Percentiles rank a stretch among this genome's conserved stretches.
phyloP scores from a whole-genome alignment of 1,140 invertebrate species.

The Cotesia typhae region DNA sequence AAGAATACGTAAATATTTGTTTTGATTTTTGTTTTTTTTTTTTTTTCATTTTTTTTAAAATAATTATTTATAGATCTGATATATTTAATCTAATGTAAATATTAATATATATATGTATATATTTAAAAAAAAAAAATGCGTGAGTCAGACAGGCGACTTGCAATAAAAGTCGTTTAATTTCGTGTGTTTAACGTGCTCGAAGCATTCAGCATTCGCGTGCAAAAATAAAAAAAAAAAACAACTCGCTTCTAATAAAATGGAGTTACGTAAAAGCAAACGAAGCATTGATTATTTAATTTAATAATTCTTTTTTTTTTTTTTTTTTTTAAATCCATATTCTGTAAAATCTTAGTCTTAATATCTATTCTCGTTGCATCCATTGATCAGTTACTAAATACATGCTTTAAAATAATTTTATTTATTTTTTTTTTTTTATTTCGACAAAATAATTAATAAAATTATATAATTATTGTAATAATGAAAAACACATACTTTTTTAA shows the following conservation, averaged over 20 bases:
- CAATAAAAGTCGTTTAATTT: conserved; percentile 11
- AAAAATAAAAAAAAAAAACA: conserved; percentile 29
- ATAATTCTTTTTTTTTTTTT: neutral
- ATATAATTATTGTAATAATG: conserved; percentile 12
- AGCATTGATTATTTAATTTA: neutral
- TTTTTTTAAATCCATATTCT: neutral
- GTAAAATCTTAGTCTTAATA: neutral
- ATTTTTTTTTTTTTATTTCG: too few relatives aligned
- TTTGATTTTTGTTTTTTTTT: too few relatives aligned
- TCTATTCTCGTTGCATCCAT: conserved; percentile 10
- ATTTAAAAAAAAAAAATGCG: conserved; percentile 5
- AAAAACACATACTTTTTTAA: conserved; percentile 26
- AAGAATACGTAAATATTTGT: conserved; percentile 9
- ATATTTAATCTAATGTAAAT: too few relatives aligned
- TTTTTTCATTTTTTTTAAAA: neutral
- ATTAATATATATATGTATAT: conserved; percentile 10
- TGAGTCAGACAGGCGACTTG: conserved; percentile 22
- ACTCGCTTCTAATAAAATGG: conserved; percentile 19
- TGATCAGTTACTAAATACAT: conserved; percentile 26
- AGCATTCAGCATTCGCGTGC: conserved; percentile 37
- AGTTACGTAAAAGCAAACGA: conserved; percentile 20
- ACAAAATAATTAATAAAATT: conserved; percentile 12
- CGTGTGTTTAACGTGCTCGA: conserved; percentile 17
- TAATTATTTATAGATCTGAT: neutral
- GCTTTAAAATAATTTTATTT: conserved; percentile 21